These are phyloP conservation scores for Pterocles orientalis DNA, from an alignment of 2,113 vertebrate genomes.

Conservation along the genomic window DNA sequence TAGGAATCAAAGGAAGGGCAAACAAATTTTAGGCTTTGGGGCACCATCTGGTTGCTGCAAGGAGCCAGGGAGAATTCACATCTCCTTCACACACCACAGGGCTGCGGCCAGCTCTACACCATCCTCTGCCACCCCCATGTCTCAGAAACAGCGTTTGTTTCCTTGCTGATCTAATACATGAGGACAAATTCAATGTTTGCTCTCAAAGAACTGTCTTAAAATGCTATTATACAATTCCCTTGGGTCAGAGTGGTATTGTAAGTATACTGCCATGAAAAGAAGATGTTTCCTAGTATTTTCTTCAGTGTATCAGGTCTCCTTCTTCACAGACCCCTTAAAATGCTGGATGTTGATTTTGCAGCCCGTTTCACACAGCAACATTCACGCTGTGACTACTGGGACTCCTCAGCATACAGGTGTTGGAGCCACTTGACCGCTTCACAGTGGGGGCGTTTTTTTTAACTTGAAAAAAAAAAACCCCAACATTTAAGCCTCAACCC, in stretches of 20 bases:
- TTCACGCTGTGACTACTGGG: background rate
- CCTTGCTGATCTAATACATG: background rate
- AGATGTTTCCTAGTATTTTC: background rate
- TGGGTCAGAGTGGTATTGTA: background rate
- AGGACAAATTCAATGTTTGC: constrained; percentile 3
- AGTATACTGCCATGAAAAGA: background rate
- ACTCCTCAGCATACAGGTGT: background rate
- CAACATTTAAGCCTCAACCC: background rate
- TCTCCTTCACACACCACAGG: background rate
- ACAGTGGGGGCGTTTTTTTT: rapidly evolving
- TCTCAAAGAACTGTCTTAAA: constrained; percentile 33
- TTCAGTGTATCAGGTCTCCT: background rate
- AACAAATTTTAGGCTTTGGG: constrained; percentile 5
- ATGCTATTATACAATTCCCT: background rate
- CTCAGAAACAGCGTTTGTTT: background rate
- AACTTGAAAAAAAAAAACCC: background rate
- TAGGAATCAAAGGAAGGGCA: constrained; percentile 4
- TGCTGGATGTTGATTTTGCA: background rate
- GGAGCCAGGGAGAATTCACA: background rate
- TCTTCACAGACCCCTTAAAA: background rate
- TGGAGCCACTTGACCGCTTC: background rate
- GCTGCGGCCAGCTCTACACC: background rate
- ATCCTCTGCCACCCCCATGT: background rate
- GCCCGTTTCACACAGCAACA: background rate
- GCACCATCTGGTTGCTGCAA: constrained; percentile 24